Conservation (phyloP, 37 sponge, comb jelly and placozoan species). For the Spongilla lacustris region DNA sequence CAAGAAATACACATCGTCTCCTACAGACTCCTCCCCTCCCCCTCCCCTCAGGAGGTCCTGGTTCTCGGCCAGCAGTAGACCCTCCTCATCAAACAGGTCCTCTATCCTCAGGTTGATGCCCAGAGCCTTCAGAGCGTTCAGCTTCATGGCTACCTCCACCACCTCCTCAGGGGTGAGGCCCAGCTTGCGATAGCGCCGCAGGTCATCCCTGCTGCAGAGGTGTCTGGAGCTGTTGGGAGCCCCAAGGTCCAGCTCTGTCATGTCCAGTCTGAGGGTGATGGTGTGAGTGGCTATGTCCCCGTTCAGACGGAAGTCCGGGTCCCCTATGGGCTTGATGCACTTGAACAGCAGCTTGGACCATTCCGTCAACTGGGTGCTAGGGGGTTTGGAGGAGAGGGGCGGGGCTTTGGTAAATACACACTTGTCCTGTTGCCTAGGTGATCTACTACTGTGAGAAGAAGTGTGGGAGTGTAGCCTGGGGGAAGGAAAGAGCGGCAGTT, state of each 20-base stretch:
- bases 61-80: conserved; percentile 42
- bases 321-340: conserved; percentile 70
- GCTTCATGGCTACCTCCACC: conserved; percentile 62
- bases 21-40: not conserved
- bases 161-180: conserved; percentile 59
- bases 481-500: no score
- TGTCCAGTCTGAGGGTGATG: conserved; percentile 60
- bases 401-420: not conserved
- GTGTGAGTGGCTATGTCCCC: conserved; percentile 79
- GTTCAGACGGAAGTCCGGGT: conserved; percentile 60
- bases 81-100: conserved; percentile 70
- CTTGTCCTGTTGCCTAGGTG: not conserved
- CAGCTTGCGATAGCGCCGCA: conserved; percentile 31
- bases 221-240: conserved; percentile 7
- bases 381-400: not conserved
- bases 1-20: conserved; percentile 25
- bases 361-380: conserved; percentile 31
- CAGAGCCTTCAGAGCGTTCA: conserved; percentile 49
- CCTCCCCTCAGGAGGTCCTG: conserved; percentile 13
- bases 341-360: conserved; percentile 63
- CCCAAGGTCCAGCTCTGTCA: conserved; percentile 58
- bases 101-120: conserved; percentile 63
- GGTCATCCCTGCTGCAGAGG: not conserved
- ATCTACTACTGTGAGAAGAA: not conserved
- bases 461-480: not conserved